Evolutionary conservation across 2,113 vertebrate species (phyloP).

Genomic region (Anolis carolinensis): DNA sequence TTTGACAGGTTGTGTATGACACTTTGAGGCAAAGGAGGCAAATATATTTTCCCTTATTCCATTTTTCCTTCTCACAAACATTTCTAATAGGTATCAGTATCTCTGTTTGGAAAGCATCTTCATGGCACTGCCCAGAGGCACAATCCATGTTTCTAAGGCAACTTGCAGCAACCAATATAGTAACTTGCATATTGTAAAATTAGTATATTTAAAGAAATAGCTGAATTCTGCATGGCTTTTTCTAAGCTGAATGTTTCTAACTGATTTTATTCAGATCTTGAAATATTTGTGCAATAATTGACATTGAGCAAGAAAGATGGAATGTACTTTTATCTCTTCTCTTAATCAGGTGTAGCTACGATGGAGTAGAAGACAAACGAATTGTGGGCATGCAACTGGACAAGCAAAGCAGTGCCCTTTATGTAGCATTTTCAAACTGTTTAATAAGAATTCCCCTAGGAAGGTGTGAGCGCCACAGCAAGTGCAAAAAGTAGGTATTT

Average conservation of each 20-base stretch:
- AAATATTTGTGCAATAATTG: slow-evolving; percentile 40
- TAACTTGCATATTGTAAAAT: background rate
- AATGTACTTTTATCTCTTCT: background rate
- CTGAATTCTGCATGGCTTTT: background rate
- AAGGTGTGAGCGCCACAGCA: slow-evolving; percentile 89
- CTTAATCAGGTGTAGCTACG: slow-evolving; percentile 88
- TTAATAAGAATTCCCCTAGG: slow-evolving; percentile 92
- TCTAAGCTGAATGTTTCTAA: background rate
- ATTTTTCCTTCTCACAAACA: background rate
- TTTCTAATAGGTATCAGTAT: background rate
- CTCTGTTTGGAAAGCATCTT: background rate
- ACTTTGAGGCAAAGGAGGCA: background rate
- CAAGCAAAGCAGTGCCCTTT: slow-evolving; percentile 83
- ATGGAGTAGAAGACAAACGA: slow-evolving; percentile 91
- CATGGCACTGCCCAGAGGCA: background rate
- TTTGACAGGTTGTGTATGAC: background rate
- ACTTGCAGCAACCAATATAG: background rate
- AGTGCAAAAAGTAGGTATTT: slow-evolving; percentile 91
- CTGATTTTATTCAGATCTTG: slow-evolving; percentile 30
- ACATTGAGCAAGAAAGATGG: slow-evolving; percentile 12
- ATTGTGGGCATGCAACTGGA: slow-evolving; percentile 94
- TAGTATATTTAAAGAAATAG: background rate
- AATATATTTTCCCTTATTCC: background rate
- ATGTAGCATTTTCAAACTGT: slow-evolving; percentile 92
- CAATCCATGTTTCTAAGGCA: background rate